Base-by-base conservation (phyloP, 2,113 vertebrate species). In the Columbina picui region DNA sequence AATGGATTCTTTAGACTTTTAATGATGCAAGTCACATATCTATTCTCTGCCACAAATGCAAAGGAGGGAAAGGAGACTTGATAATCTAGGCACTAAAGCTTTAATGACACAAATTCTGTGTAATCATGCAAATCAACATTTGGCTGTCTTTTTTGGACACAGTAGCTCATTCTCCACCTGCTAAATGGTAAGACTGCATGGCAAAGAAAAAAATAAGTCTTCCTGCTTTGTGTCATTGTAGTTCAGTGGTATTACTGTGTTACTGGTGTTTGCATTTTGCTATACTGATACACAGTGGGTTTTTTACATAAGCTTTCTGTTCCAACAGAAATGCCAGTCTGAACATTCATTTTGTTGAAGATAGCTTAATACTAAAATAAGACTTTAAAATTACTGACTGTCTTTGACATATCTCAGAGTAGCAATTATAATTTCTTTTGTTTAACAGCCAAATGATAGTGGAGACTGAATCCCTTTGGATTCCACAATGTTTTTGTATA, bases 61-160 rank as follows among this genome's bases (percentile, higher is more conserved):
- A 90, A 71, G 16, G 34, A 61, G 22, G 11, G 13, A 69, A 69
- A 71, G 38, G 30, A 77, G 63, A 38, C 50, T 92, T 95, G 65
- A 75, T 90, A 86, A 85, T 95, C 52, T 79, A 61, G 36, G 38
- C 56, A 81, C 45, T 60, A 76, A 53, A 0, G 5, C 20, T 94
- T 92, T 94, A 86, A 84, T 93, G 73, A 93, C 56, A 88, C 43
- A 74, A 73, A 63, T 90, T 94, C 73, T 70, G 39, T 85, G 38
- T 89, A 91, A 96, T 93, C 67, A 92, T 87, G 63, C 45, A 78
- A 87, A 91, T 95, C 41, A 49, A 12, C 49, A 49, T 61, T 92
- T 93, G 71, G 29, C 45, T 83, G 20, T 21, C 21, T 69, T 21
- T 94, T 80, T 64, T 71, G 32, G 82, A 61, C 59, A n/a, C 84